Base-by-base conservation (phyloP, 2,797 vertebrate species). In the Gymnopithys bicolor region DNA sequence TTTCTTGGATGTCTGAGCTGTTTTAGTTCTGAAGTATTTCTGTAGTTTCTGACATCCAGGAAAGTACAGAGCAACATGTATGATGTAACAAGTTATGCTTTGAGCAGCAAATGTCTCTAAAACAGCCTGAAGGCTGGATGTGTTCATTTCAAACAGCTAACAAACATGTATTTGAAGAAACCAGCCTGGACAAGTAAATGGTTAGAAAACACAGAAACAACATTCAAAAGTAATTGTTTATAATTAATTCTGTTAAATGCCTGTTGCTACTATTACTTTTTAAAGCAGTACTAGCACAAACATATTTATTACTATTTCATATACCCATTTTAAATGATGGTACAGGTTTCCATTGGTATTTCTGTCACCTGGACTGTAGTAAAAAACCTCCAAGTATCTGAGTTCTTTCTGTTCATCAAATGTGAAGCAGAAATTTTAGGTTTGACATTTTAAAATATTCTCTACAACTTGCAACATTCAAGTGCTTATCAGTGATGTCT, bases 1-100 rank as follows among this genome's bases (percentile, higher is more conserved):
- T 32, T 82, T 90, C 75, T 80, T 81, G 62, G 53, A 69, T 86
- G 79, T 76, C 88, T 90, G 59, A 81, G 81, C 13, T 70, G 32
- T 37, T 95, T 91, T 67, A 94, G 25, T 84, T 84, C 55, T 87
- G 76, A 94, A 88, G 25, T 55, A 91, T 88, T 91, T 88, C 82
- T 91, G 82, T 66, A 58, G 82, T 74, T 94, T 91, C 59, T 95
- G 85, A 91, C 91, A 94, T 93, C 59, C 85, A 76, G 90, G 63
- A 79, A 93, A 91, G 32, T 41, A 81, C 43, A 94, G 59, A 69
- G 37, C 62, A 93, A 66, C 4, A 11, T 17, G 18, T 43, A 45
- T 91, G 75, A 93, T 89, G 84, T 85, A 95, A 89, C 37, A 53
- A 80, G 51, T 75, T 80, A 16, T 80, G 39, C 75, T 80, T 52